Evolutionary conservation across 2,113 vertebrate species (phyloP), one percentile per base, ranked within the genome.

Genomic region (Gracilinanus agilis): DNA sequence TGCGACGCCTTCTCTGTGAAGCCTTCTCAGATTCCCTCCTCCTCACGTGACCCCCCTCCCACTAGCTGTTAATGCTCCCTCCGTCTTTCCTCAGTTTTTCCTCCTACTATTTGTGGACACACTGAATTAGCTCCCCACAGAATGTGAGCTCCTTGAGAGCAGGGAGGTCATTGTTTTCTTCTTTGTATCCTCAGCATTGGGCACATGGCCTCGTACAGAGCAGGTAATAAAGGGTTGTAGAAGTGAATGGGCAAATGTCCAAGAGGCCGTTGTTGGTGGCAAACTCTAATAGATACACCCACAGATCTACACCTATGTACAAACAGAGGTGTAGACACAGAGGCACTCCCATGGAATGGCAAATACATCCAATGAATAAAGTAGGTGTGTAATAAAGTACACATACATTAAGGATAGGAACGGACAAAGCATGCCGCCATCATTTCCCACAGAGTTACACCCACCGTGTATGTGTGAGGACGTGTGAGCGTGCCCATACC

Each of bases 251-350:
- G 23, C 90, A 55, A 94, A 96, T 9, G 2, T 34, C 55, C 94
- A 94, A 92, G 53, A 96, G 92, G 54, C n/a, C 7, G 91, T 34
- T 94, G 91, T 13, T 94, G 90, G 89, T 89, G 49, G 44, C 67
- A 95, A 88, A 83, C 67, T 92, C 88, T 23, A 56, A 95, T 25
- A 95, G 55, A 67, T 91, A 49, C 9, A 95, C 44, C 94, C 29
- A 56, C 93, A 53, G 24, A 92, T 6, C 54, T 96, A 96, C n/a
- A 92, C 90, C 90, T 40, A 95, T 92, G 92, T 93, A 55, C 23
- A 90, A 83, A 95, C 40, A 44, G 7, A 75, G 67, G 19, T 75
- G 67, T 75, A 75, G 67, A 75, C 34, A n/a, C 67, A 75, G 61
- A 75, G 67, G n/a, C 67, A 83, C 67, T 83, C 67, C 61, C 10